Evolutionary conservation across 2,113 vertebrate species (phyloP).

Genomic region (Mobula hypostoma): DNA sequence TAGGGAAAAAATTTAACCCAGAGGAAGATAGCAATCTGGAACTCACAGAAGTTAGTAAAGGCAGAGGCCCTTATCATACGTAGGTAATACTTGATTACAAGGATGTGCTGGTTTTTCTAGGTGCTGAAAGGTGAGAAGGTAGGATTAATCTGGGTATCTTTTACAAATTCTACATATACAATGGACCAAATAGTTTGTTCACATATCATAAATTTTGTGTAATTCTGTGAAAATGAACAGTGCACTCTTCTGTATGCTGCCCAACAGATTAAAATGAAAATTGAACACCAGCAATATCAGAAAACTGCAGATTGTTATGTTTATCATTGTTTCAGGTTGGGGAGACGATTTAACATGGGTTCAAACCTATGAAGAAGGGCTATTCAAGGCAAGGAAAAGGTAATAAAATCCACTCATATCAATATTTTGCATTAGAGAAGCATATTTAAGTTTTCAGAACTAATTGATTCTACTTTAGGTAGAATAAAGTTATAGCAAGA

Average conservation of each 20-base stretch:
- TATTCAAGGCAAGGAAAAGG: conserved; percentile 71
- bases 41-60: no score
- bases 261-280: background rate
- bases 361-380: conserved; percentile 87
- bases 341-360: conserved; percentile 89
- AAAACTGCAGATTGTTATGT: background rate
- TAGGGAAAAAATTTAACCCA: no score
- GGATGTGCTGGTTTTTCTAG: no score
- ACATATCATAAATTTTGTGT: no score
- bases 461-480: background rate
- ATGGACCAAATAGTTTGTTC: no score
- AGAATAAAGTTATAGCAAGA: background rate
- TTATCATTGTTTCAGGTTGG: conserved; percentile 67
- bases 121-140: no score
- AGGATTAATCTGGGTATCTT: no score
- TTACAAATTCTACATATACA: no score
- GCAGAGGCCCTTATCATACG: no score
- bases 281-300: background rate
- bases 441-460: background rate
- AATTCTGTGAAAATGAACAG: background rate
- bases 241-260: background rate
- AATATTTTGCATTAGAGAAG: background rate
- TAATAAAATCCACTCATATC: conserved; percentile 45
- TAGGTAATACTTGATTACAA: no score
- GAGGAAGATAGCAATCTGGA: no score